These are phyloP conservation scores for Capitella teleta DNA, from an alignment of 1,140 invertebrate genomes.

Conservation along the genomic window DNA sequence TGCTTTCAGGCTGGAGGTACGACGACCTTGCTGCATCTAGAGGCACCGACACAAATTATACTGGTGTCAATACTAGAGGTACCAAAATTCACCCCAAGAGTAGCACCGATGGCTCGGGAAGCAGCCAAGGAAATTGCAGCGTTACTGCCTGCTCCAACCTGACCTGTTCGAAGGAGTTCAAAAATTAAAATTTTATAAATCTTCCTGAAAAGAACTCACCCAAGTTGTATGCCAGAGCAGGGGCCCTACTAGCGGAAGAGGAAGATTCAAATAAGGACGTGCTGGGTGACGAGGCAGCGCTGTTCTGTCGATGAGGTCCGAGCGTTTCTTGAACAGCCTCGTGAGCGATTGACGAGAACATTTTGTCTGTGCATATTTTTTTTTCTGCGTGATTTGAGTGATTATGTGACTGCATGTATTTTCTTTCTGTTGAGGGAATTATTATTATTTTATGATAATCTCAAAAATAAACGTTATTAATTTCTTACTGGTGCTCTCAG, in stretches of 20 bases:
- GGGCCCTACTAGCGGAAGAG: conserved; percentile 13
- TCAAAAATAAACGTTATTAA: not conserved
- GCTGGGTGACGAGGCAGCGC: conserved; percentile 28
- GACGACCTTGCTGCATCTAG: conserved; percentile 80
- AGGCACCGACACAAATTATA: not conserved
- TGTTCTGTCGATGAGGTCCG: conserved; percentile 18
- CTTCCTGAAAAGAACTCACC: conserved; percentile 21
- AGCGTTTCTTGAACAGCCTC: conserved; percentile 36
- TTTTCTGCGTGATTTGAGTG: conserved; percentile 26
- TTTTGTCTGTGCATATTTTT: conserved; percentile 47
- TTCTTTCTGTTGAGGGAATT: no score
- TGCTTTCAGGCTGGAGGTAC: conserved; percentile 87
- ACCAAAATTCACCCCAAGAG: conserved; percentile 60
- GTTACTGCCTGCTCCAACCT: conserved; percentile 66
- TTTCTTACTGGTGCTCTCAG: conserved; percentile 42
- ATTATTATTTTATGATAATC: not conserved
- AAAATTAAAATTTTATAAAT: no score
- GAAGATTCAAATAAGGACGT: conserved; percentile 29
- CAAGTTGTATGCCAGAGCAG: conserved; percentile 50
- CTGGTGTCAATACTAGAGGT: not conserved
- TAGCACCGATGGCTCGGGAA: conserved; percentile 89
- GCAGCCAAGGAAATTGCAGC: conserved; percentile 82
- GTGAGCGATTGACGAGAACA: conserved; percentile 46
- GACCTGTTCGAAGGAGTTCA: no score
- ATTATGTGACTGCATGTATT: conserved; percentile 17